Base-by-base conservation (phyloP, 2,888 invertebrate species). In the Amblyteles armatorius region DNA sequence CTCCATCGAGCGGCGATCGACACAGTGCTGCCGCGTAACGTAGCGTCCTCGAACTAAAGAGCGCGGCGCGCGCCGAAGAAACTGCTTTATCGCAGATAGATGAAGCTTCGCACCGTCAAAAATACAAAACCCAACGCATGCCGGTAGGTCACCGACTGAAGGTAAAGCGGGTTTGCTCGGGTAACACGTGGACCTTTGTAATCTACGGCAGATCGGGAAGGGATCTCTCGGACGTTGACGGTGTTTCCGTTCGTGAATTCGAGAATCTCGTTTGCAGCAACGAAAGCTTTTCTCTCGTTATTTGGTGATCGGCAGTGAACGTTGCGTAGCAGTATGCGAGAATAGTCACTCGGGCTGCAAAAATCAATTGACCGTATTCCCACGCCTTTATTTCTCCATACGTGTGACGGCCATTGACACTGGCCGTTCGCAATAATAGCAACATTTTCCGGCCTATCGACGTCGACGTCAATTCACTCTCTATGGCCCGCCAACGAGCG, bases 401-500 rank as follows among this genome's bases (percentile, higher is more conserved):
- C 29, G 5, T 22, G 22, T 11, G 50, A 73, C 40, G 29, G 67
- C 13, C 67, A 79, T 29, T 71, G 76, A 65, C 29, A 48, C 29
- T 40, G 63, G 73, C 22, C 44, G 44, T 48, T 65, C 36, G 50
- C 71, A 77, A 71, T 48, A 69, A 76, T 26, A 33, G 65, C 72
- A 50, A 68, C 19, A 67, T 79, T 74, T 85, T 74, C 73, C 85
- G 44, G 16, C 36, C 76, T 57, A 76, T 85, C 33, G 22, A 72
- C 77, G 33, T 69, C 33, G 29, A 26, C 55, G 63, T 60, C 44
- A 68, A 77, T 80, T 81, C 55, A 33, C 29, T 84, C 67, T 11
- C 29, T 69, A 33, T 63, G 44, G 33, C 60, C 44, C 19, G 9
- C 29, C 68, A 69, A 36, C 63, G 63, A 73, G 50, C 6, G 33